Evolutionary conservation across 1,140 invertebrate genomes (phyloP).

Genomic region (Pentalonia nigronervosa): DNA sequence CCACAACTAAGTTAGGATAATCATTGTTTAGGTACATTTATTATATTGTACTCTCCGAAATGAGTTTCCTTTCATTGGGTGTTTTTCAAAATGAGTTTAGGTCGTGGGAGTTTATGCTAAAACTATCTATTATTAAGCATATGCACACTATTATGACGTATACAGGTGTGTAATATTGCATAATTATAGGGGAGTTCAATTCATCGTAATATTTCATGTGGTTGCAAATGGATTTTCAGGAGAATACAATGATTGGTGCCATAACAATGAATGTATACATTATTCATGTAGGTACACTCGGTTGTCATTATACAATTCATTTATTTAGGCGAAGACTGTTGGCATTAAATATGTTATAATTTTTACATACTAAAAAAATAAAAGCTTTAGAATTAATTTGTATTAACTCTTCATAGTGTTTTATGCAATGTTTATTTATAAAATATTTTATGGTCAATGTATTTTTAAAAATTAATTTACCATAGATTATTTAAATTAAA

Average conservation of each 20-base stretch:
- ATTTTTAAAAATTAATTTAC: no score
- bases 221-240: not conserved
- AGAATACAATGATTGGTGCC: not conserved
- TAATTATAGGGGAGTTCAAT: conserved; percentile 21
- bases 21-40: not conserved
- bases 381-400: not conserved
- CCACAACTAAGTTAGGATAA: not conserved
- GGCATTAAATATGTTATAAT: not conserved
- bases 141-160: not conserved
- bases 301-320: not conserved
- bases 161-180: not conserved
- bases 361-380: no score
- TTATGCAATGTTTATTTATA: not conserved
- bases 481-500: not conserved
- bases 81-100: not conserved
- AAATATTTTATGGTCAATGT: not conserved
- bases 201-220: not conserved
- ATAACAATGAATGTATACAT: not conserved
- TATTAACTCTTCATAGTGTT: not conserved
- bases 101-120: not conserved
- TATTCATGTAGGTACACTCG: not conserved
- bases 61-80: not conserved
- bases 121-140: not conserved
- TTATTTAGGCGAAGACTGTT: not conserved
- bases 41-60: not conserved